Evolutionary conservation across 1,140 invertebrate genomes (phyloP), one percentile per base, ranked within the genome.

Genomic region (Drosophila sp.): DNA sequence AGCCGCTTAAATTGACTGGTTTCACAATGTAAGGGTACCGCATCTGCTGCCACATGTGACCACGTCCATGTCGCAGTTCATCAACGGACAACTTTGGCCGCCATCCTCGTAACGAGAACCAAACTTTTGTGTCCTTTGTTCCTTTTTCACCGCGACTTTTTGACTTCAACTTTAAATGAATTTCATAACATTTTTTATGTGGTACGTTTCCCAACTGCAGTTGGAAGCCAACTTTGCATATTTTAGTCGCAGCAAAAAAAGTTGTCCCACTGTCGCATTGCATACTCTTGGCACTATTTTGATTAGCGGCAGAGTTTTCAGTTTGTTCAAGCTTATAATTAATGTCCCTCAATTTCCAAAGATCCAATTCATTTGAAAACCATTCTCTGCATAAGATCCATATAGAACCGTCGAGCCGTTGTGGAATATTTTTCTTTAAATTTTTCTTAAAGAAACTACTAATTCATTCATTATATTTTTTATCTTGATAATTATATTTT

Each of bases 1-100:
- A 86, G 81, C 81, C 74, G 81, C 81, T 86, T 86, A 86, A 77
- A 86, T 66, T 86, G 80, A 84, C 80, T 72, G 69, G 45, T 64
- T 80, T 77, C 69, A 66, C 64, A 51, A 38, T 36, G 21, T 13
- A 13, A 18, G 13, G n/a, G 8, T 32, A 38, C 27, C 18, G 21
- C 36, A 40, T 21, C 32, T 62, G 32, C 45, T 48, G 16, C 46
- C 80, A 84, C 75, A 78, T 83, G 81, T 73, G 80, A 56, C 76
- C 76, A 62, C 46, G 71, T 62, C 58, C 56, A 11, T 38, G 62
- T 34, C 50, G 62, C 56, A 80, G 81, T 86, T 84, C 81, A 86
- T 86, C 81, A 83, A 84, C 75, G 41, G 64, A 67, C 76, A 84
- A 83, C 80, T 83, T 84, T 84, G 53, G 36, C 14, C 65, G 41